phyloP scores from a whole-genome alignment of 2,797 vertebrate species.

The Oceanodroma leucorhoa region DNA sequence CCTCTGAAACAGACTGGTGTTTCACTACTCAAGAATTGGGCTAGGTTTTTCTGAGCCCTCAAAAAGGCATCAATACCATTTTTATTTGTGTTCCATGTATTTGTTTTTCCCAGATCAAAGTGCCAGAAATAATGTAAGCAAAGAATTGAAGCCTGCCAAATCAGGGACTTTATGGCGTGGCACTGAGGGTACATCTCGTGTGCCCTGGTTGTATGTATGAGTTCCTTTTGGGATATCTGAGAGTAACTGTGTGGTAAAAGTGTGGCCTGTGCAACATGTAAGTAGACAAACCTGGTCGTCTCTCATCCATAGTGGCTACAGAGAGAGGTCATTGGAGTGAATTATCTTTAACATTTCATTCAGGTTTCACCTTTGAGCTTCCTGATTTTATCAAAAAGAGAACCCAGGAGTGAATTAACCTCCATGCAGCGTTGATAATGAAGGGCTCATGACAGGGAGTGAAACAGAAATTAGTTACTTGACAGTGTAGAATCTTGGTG shows the following conservation, averaged over 20 bases:
- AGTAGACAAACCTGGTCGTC: not conserved
- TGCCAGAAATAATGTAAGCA: not conserved
- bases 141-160: not conserved
- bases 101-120: not conserved
- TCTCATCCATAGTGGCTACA: not conserved
- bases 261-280: not conserved
- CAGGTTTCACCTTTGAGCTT: not conserved
- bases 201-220: not conserved
- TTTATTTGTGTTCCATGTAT: not conserved
- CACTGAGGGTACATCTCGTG: accelerated
- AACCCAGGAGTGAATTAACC: not conserved
- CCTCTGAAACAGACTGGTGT: not conserved
- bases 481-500: not conserved
- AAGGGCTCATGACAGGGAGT: not conserved
- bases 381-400: not conserved
- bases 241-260: not conserved
- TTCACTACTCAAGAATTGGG: not conserved
- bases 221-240: not conserved
- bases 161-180: not conserved
- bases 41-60: not conserved
- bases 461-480: not conserved
- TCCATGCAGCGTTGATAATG: not conserved
- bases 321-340: not conserved
- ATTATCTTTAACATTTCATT: not conserved
- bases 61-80: not conserved